A percentile compares a stretch with the other conserved stretches of the same genome.
Conservation (phyloP, 1,140 invertebrate genomes). For the Lepidurus apus region DNA sequence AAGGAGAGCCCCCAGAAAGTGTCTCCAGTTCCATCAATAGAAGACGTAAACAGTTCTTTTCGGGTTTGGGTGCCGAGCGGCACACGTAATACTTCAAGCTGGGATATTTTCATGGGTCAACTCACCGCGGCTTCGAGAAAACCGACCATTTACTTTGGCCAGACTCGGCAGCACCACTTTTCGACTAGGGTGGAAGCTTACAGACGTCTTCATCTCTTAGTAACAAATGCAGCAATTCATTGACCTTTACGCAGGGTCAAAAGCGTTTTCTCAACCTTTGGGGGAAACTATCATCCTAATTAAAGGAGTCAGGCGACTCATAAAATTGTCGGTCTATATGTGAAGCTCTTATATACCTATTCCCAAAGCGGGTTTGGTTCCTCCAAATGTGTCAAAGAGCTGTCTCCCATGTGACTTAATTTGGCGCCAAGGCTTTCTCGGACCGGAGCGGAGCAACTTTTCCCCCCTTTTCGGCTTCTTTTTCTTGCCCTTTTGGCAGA, state of each 20-base stretch:
- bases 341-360: neutral
- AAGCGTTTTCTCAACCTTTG: neutral
- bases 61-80: neutral
- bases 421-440: constrained; percentile 17
- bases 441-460: neutral
- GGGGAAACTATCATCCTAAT: constrained; percentile 10
- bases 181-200: neutral
- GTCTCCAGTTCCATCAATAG: constrained; percentile 13
- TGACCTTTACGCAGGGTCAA: neutral
- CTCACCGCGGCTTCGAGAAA: neutral
- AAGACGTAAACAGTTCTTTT: constrained; percentile 12
- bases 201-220: neutral
- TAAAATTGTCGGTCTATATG: constrained; percentile 6
- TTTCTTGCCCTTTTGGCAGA: neutral
- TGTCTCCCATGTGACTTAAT: constrained; percentile 21
- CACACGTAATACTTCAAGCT: constrained; percentile 3
- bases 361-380: neutral
- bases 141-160: neutral
- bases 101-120: constrained; percentile 8
- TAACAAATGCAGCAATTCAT: constrained; percentile 14
- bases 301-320: neutral
- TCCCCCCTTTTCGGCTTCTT: constrained; percentile 17
- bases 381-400: constrained; percentile 7
- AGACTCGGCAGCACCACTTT: no score
- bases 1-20: neutral